Conservation (phyloP, 1,140 invertebrate species). For the Arctopsyche grandis region DNA sequence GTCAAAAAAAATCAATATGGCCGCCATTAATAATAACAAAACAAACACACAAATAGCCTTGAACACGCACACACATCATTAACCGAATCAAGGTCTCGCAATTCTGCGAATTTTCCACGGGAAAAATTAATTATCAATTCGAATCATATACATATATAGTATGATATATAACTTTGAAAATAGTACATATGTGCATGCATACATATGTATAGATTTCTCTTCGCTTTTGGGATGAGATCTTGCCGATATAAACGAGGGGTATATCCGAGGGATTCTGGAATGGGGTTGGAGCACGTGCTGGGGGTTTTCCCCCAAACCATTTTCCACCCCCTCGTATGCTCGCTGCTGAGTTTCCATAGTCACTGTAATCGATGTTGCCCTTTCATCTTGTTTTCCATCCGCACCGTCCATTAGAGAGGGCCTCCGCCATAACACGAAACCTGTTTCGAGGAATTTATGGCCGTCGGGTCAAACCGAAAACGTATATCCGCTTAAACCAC, state of each 20-base stretch:
- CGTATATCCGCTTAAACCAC: slow-evolving; percentile 20
- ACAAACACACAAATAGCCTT: neutral
- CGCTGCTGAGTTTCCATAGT: slow-evolving; percentile 49
- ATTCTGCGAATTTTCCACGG: neutral
- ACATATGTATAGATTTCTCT: too few relatives aligned
- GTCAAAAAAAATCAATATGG: slow-evolving; percentile 15
- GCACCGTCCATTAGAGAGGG: slow-evolving; percentile 48
- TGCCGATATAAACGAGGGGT: neutral
- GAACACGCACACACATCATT: neutral
- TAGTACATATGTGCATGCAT: too few relatives aligned
- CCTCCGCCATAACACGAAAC: slow-evolving; percentile 37
- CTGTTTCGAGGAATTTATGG: slow-evolving; percentile 41
- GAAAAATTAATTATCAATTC: slow-evolving; percentile 27
- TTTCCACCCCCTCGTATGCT: neutral
- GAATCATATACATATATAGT: too few relatives aligned
- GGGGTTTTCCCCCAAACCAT: too few relatives aligned
- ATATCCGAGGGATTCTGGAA: neutral
- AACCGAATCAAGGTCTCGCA: neutral
- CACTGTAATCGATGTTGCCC: slow-evolving; percentile 53
- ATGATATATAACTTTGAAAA: too few relatives aligned
- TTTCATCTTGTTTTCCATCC: slow-evolving; percentile 51
- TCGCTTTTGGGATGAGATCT: neutral
- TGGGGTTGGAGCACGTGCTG: neutral
- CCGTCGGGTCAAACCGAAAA: slow-evolving; percentile 47
- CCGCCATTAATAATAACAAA: slow-evolving; percentile 11